phyloP scores from a whole-genome alignment of 2,797 vertebrate genomes.

The Rhabdophis nuchalis region DNA sequence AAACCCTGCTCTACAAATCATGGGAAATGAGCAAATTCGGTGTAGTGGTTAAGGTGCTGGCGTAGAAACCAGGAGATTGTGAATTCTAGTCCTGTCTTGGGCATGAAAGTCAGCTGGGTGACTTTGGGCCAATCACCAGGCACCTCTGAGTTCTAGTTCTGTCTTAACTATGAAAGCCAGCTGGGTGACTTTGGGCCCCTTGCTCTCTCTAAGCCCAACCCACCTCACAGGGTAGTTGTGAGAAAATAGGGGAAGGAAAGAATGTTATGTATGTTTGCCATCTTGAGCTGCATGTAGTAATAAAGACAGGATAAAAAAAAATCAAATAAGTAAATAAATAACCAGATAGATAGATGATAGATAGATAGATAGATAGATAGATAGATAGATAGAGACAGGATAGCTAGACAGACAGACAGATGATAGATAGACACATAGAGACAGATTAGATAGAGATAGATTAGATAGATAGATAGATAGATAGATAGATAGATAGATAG shows the following conservation, averaged over 20 bases:
- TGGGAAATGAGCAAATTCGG: not conserved
- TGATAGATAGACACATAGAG: no score
- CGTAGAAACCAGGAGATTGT: not conserved
- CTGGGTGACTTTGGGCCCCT: not conserved
- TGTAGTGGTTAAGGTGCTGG: not conserved
- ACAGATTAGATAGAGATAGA: no score
- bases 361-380: no score
- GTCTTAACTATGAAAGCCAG: no score
- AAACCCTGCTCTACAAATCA: not conserved
- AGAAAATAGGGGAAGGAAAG: not conserved
- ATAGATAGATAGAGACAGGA: no score
- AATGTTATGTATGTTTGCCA: not conserved
- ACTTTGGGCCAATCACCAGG: no score
- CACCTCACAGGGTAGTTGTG: not conserved
- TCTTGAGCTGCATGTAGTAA: not conserved
- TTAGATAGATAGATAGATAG: no score
- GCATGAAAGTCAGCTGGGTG: no score
- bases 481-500: no score
- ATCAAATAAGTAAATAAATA: not conserved
- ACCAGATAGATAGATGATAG: no score
- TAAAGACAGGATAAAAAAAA: not conserved
- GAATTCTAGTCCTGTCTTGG: no score
- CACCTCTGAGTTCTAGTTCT: not conserved
- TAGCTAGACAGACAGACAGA: no score
- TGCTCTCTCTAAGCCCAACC: not conserved